phyloP scores from a whole-genome alignment of 2,113 vertebrate species.

The Eublepharis macularius region DNA sequence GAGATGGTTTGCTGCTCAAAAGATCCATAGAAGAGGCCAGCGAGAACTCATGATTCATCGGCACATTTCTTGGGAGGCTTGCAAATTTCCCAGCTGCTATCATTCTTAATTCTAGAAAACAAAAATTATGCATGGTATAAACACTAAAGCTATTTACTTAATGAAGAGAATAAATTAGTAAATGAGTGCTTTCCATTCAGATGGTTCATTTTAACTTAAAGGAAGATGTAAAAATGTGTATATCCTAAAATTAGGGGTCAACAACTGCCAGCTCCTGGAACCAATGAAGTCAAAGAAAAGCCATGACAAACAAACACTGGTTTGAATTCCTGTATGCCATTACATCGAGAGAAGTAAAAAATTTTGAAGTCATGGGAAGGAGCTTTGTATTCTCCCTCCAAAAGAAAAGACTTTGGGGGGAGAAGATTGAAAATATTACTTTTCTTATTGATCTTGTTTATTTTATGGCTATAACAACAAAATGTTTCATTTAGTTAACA shows the following conservation, averaged over 20 bases:
- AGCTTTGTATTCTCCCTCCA: no score
- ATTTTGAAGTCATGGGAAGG: no score
- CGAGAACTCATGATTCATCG: constrained; percentile 76
- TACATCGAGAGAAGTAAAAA: no score
- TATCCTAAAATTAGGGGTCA: background rate
- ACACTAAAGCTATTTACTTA: constrained; percentile 35
- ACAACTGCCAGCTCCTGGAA: background rate
- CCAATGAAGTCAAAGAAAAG: background rate
- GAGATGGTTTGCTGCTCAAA: constrained; percentile 80
- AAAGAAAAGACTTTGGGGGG: no score
- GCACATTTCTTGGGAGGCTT: constrained; percentile 85
- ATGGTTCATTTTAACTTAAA: background rate
- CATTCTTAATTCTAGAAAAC: constrained; percentile 82
- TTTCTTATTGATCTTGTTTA: no score
- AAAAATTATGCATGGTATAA: constrained; percentile 28
- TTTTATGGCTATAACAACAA: no score
- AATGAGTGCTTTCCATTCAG: constrained; percentile 42
- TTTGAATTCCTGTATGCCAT: background rate
- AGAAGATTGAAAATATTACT: no score
- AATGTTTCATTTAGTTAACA: no score
- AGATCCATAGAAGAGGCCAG: constrained; percentile 93
- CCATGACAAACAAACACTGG: background rate
- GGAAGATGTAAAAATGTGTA: background rate
- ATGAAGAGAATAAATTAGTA: constrained; percentile 15
- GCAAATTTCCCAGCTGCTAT: constrained; percentile 95